phyloP scores from a whole-genome alignment of 2,113 vertebrate species.

The Amia ocellicauda region DNA sequence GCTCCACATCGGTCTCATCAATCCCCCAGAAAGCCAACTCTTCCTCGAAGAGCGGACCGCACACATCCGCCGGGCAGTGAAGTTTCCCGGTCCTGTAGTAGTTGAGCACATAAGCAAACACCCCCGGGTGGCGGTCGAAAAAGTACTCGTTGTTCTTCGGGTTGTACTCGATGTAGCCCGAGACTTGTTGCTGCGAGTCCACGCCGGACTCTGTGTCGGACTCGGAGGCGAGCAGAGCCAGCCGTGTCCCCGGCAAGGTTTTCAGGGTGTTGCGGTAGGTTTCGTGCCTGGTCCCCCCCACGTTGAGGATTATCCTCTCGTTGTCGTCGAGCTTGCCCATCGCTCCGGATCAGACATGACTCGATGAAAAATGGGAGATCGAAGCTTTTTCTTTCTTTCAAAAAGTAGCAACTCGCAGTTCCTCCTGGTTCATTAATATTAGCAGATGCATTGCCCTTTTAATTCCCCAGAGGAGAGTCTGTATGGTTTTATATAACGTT shows the following conservation, averaged over 20 bases:
- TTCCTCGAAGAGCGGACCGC: slow-evolving; percentile 91
- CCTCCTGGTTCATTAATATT: slow-evolving; percentile 31
- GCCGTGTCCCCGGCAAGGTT: slow-evolving; percentile 91
- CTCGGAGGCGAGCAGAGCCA: slow-evolving; percentile 88
- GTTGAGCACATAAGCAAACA: slow-evolving; percentile 91
- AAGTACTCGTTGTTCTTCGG: slow-evolving; percentile 82
- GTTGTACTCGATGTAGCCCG: slow-evolving; percentile 70
- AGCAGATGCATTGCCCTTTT: slow-evolving; percentile 9
- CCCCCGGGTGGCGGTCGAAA: slow-evolving; percentile 90
- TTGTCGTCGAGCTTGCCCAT: slow-evolving; percentile 97
- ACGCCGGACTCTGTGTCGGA: slow-evolving; percentile 75
- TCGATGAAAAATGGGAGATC: slow-evolving; percentile 50
- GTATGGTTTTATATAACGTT: slow-evolving; percentile 27
- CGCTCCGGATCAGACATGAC: slow-evolving; percentile 91
- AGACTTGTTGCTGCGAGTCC: slow-evolving; percentile 64
- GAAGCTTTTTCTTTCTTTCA: slow-evolving; percentile 15
- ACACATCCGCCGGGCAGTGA: slow-evolving; percentile 93
- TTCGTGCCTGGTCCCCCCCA: slow-evolving; percentile 92
- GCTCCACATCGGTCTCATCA: slow-evolving; percentile 96
- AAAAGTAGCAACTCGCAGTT: slow-evolving; percentile 31
- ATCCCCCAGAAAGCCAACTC: slow-evolving; percentile 95
- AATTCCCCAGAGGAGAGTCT: slow-evolving; percentile 32
- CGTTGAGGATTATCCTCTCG: slow-evolving; percentile 98
- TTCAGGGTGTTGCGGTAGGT: slow-evolving; percentile 92
- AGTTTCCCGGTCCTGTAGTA: slow-evolving; percentile 94